These are phyloP conservation scores for Trididemnum nubilum DNA, from an alignment of 23 tunicate species.

Conservation along the genomic window DNA sequence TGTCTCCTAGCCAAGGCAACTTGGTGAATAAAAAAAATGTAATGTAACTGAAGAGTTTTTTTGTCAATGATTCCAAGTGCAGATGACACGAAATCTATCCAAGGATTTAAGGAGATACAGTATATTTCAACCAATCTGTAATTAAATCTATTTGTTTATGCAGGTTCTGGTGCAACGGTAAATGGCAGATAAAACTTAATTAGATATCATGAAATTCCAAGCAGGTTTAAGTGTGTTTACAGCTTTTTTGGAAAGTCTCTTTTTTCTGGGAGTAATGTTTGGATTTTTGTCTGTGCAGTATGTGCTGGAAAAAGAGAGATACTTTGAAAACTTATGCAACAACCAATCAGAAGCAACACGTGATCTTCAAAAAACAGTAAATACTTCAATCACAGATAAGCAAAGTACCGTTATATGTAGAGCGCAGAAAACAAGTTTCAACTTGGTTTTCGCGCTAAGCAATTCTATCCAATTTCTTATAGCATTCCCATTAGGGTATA, in stretches of 20 bases:
- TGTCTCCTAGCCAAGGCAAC: too few species aligned
- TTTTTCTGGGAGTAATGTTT: constrained; percentile 48
- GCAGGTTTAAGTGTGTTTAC: constrained; percentile 14
- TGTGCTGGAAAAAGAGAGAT: constrained; percentile 60
- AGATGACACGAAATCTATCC: too few species aligned
- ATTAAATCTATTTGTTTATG: too few species aligned
- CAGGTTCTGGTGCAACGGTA: too few species aligned
- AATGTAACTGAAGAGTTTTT: too few species aligned
- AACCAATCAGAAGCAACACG: not conserved
- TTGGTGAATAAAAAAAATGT: too few species aligned
- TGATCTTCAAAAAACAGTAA: not conserved
- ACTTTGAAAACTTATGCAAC: constrained; percentile 29
- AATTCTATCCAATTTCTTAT: not conserved
- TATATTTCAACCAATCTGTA: too few species aligned
- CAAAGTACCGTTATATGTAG: not conserved
- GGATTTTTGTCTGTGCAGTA: constrained; percentile 57
- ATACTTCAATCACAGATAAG: not conserved
- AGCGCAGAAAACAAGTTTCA: constrained; percentile 30
- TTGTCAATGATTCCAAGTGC: too few species aligned
- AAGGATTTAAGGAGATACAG: too few species aligned
- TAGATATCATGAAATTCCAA: not conserved
- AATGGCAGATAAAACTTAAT: too few species aligned
- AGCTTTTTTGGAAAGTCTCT: constrained; percentile 41
- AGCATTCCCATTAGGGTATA: constrained; percentile 23
- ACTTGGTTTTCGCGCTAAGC: constrained; percentile 27